Conservation (phyloP, 1,140 invertebrate species). For the Drosophila littoralis region DNA sequence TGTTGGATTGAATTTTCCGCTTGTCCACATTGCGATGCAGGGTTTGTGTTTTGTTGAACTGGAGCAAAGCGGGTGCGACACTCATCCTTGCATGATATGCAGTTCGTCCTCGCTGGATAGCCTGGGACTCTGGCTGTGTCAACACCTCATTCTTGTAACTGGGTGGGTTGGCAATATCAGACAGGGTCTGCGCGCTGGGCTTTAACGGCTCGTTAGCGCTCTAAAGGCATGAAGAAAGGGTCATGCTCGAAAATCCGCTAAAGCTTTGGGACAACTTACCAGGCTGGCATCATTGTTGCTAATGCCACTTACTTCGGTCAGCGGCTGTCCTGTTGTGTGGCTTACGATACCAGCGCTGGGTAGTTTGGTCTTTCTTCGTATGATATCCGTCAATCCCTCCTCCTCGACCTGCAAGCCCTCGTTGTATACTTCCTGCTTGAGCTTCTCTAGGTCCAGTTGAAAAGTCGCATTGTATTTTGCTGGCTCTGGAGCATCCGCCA, state of each 20-base stretch:
- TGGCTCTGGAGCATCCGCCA: slow-evolving; percentile 60
- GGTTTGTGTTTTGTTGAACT: slow-evolving; percentile 56
- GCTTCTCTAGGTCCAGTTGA: slow-evolving; percentile 90
- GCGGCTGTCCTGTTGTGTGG: slow-evolving; percentile 80
- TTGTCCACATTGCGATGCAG: slow-evolving; percentile 76
- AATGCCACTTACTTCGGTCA: slow-evolving; percentile 70
- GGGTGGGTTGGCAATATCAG: slow-evolving; percentile 57
- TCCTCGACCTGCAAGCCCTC: slow-evolving; percentile 93
- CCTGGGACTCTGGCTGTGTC: slow-evolving; percentile 15
- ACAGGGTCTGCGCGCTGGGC: slow-evolving; percentile 37
- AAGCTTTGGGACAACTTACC: slow-evolving; percentile 35
- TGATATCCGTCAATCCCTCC: slow-evolving; percentile 90
- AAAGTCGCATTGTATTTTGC: slow-evolving; percentile 87
- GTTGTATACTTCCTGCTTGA: slow-evolving; percentile 91
- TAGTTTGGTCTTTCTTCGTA: slow-evolving; percentile 88
- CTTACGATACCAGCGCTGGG: slow-evolving; percentile 68
- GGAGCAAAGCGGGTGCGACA: slow-evolving; percentile 8
- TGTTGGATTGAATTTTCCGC: slow-evolving; percentile 84
- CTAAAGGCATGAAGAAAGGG: slow-evolving; percentile 24
- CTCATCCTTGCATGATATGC: slow-evolving; percentile 11
- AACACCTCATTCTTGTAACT: slow-evolving; percentile 77
- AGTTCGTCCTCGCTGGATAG: slow-evolving; percentile 13
- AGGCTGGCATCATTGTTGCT: slow-evolving; percentile 54
- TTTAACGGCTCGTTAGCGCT: slow-evolving; percentile 74
- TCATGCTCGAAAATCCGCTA: slow-evolving; percentile 9